Evolutionary conservation across 2,113 vertebrate genomes (phyloP), one percentile per base, ranked within the genome.

Genomic region (Phrynocephalus versicolor): DNA sequence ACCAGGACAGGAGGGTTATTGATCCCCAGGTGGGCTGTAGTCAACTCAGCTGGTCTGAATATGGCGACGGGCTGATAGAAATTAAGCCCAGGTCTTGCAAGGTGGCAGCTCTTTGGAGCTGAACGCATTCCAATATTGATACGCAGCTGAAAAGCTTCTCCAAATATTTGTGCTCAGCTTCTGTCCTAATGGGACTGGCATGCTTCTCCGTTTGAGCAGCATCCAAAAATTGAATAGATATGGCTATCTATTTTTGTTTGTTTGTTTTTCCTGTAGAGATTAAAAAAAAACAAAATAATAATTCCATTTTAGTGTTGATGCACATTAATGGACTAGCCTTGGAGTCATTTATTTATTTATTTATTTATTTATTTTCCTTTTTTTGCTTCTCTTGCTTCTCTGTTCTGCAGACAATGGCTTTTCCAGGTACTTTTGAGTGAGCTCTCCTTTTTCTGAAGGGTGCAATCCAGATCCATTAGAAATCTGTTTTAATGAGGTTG

Each of bases 181-280:
- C 57, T 64, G 64, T 73, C 77, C 84, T 80, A 80, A 80, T 80
- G 84, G 77, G 78, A 80, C n/a, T 80, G 57, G 69, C 37, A 55
- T 85, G n/a, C 51, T 79, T 71, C 45, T 85, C 67, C 23, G 41
- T 85, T 80, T 80, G 84, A 80, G 57, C 35, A 64, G 39, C 7
- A 1, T 73, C 77, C 69, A 62, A 37, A 51, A 64, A 85, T 27
- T 79, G 77, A 85, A 80, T 35, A 65, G 69, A 45, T 85, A 77
- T 60, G 58, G 39, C 71, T 45, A 27, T 71, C 45, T 35, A 30
- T 79, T 67, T 27, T 13, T 79, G 10, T 39, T 64, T 51, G 76
- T 72, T 69, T 83, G 60, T 33, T 74, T 83, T 57, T 8, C n/a
- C n/a, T n/a, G n/a, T n/a, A n/a, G n/a, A n/a, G n/a, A n/a, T n/a